phyloP scores from a whole-genome alignment of 2,113 vertebrate genomes.

The Pedionomus torquatus region DNA sequence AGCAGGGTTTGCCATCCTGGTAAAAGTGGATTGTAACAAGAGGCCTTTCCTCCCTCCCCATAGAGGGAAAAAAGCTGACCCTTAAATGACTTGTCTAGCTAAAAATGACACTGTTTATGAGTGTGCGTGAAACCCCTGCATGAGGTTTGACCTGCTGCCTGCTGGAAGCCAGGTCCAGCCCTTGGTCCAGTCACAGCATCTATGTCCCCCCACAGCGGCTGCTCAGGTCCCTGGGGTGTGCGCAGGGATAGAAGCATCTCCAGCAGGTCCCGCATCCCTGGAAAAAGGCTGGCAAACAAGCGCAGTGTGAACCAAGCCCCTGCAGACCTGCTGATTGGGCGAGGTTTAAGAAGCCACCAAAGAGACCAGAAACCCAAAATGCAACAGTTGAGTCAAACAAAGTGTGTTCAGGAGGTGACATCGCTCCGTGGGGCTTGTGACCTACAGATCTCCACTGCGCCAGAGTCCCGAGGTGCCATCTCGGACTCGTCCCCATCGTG shows the following conservation, averaged over 20 bases:
- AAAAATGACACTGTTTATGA: not conserved
- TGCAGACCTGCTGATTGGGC: rapidly evolving
- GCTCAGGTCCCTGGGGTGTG: not conserved
- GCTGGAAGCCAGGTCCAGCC: not conserved
- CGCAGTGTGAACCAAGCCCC: rapidly evolving
- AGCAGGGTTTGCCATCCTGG: not conserved
- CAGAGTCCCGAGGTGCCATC: not conserved
- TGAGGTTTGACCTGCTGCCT: not conserved
- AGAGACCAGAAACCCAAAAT: not conserved
- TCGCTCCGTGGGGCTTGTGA: rapidly evolving
- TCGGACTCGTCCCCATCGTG: not conserved
- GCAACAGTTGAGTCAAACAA: rapidly evolving
- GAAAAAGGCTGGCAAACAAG: not conserved
- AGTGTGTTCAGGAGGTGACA: not conserved
- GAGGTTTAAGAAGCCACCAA: not conserved
- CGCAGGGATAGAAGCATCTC: not conserved
- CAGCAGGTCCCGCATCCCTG: not conserved
- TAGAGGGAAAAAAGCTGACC: not conserved
- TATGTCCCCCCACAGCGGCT: not conserved
- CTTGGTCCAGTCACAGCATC: not conserved
- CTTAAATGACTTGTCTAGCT: not conserved
- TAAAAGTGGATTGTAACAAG: not conserved
- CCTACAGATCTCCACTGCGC: rapidly evolving
- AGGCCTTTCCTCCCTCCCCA: not conserved
- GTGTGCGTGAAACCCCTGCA: not conserved